Evolutionary conservation across 2,113 vertebrate species (phyloP).

Genomic region (Clarias batrachus): DNA sequence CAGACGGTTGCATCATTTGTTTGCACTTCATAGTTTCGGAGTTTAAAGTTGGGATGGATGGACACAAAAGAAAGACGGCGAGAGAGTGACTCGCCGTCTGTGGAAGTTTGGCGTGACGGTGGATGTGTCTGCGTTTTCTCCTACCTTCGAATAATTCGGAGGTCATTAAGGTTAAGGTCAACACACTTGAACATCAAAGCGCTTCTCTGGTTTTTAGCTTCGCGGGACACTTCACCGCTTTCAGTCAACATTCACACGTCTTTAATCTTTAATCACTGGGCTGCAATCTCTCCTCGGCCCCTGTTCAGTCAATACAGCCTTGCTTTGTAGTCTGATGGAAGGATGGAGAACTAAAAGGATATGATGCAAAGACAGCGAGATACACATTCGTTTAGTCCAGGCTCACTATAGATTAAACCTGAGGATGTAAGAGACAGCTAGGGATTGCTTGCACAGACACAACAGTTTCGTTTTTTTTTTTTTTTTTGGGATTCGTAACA

Average conservation of each 20-base stretch:
- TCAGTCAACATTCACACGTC: conserved; percentile 62
- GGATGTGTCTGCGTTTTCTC: conserved; percentile 31
- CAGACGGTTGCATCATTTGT: conserved; percentile 62
- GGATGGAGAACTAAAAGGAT: conserved; percentile 55
- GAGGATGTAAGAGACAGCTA: conserved; percentile 32
- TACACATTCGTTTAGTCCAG: conserved; percentile 42
- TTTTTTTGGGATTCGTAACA: conserved; percentile 14
- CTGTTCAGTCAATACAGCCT: conserved; percentile 66
- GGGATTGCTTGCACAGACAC: neutral
- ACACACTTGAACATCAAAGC: conserved; percentile 64
- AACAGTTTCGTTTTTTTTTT: neutral
- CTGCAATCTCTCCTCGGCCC: conserved; percentile 64
- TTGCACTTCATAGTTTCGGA: conserved; percentile 56
- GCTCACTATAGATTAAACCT: conserved; percentile 32
- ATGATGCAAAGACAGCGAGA: conserved; percentile 57
- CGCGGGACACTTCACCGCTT: conserved; percentile 59
- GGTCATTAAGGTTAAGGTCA: conserved; percentile 71
- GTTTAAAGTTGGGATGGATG: conserved; percentile 32
- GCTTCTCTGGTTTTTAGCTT: conserved; percentile 44
- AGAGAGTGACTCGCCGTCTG: neutral
- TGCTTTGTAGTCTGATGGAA: conserved; percentile 65
- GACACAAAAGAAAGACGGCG: neutral
- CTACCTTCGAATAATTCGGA: conserved; percentile 54
- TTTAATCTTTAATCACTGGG: conserved; percentile 69
- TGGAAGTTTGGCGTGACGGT: conserved; percentile 4